Conservation (phyloP, 2,888 invertebrate genomes). For the Plusia festucae region DNA sequence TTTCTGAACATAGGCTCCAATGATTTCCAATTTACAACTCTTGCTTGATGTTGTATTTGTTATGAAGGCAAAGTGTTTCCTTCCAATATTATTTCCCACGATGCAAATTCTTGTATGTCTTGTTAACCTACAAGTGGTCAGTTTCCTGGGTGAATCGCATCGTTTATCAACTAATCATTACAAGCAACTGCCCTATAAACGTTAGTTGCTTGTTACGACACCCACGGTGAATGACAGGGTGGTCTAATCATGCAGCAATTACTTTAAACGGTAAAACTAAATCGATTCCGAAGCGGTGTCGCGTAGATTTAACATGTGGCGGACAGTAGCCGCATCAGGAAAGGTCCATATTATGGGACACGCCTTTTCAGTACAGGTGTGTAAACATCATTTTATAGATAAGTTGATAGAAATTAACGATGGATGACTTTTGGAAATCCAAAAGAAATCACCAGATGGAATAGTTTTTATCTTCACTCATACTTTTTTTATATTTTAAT, state of each 20-base stretch:
- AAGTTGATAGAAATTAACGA: neutral
- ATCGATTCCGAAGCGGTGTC: constrained; percentile 22
- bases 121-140: neutral
- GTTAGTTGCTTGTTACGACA: constrained; percentile 15
- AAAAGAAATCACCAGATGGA: too few relatives aligned
- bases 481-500: too few relatives aligned
- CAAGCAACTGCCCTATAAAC: constrained; percentile 28
- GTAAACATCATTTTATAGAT: constrained; percentile 5
- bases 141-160: constrained; percentile 8
- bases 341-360: neutral
- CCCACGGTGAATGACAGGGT: constrained; percentile 20
- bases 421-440: neutral
- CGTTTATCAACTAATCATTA: constrained; percentile 23
- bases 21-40: too few relatives aligned
- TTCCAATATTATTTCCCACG: neutral
- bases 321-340: constrained; percentile 7
- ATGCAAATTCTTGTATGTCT: neutral
- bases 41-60: neutral
- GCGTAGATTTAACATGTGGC: constrained; percentile 11
- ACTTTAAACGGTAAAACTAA: constrained; percentile 37
- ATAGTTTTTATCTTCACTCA: too few relatives aligned
- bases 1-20: too few relatives aligned
- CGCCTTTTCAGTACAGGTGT: constrained; percentile 7
- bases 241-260: constrained; percentile 33
- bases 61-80: neutral